Conservation (phyloP, 2,113 vertebrate species). For the Rhynchopsitta pachyrhyncha region DNA sequence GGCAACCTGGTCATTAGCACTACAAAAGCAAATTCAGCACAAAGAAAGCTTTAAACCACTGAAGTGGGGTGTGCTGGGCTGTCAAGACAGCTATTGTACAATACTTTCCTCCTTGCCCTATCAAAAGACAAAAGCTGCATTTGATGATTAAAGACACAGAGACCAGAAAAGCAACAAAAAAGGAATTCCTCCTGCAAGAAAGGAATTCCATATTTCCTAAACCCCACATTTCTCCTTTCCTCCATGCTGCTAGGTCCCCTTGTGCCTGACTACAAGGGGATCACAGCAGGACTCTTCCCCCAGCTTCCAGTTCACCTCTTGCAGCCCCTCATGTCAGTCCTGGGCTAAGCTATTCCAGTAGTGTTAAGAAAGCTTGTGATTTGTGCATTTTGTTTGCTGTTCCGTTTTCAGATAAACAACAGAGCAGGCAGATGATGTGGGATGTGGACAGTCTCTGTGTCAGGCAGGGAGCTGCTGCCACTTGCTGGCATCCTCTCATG, state of each 20-base stretch:
- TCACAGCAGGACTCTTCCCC: not conserved
- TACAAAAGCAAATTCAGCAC: constrained; percentile 33
- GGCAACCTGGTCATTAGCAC: constrained; percentile 54
- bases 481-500: constrained; percentile 39
- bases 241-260: not conserved
- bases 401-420: not conserved
- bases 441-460: not conserved
- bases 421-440: not conserved
- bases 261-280: not conserved
- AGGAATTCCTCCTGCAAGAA: not conserved
- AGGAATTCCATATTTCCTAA: not conserved
- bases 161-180: constrained; percentile 12
- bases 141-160: constrained; percentile 50
- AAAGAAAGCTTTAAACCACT: constrained; percentile 54
- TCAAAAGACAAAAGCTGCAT: constrained; percentile 50
- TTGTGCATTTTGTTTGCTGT: not conserved
- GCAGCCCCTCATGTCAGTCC: not conserved
- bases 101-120: not conserved
- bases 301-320: not conserved
- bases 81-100: constrained; percentile 34
- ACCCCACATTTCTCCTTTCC: not conserved
- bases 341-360: not conserved
- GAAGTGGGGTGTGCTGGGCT: constrained; percentile 11
- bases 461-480: constrained; percentile 50
- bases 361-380: not conserved